These are phyloP conservation scores for Chrysopa pallens DNA, from an alignment of 1,140 invertebrate genomes.

Conservation along the genomic window DNA sequence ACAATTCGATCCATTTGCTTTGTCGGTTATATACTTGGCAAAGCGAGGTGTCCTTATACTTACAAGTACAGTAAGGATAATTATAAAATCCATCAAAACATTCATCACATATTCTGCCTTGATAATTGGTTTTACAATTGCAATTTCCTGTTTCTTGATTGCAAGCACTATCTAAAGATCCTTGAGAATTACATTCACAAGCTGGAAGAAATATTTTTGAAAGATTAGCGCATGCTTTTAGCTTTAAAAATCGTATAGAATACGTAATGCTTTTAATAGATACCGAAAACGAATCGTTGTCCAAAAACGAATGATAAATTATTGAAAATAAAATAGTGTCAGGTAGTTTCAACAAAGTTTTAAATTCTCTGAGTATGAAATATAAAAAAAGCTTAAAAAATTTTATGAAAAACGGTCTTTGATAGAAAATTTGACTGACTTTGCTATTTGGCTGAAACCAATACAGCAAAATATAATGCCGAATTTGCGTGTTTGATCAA, in stretches of 20 bases:
- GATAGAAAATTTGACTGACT: too few relatives aligned
- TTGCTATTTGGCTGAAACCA: too few relatives aligned
- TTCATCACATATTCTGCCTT: slow-evolving; percentile 64
- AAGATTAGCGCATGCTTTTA: slow-evolving; percentile 3
- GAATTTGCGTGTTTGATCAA: too few relatives aligned
- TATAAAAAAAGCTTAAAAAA: too few relatives aligned
- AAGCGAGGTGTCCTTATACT: slow-evolving; percentile 32
- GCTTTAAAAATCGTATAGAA: slow-evolving; percentile 1
- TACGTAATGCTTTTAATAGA: not conserved
- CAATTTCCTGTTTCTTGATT: slow-evolving; percentile 76
- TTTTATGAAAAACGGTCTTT: too few relatives aligned
- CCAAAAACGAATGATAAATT: too few relatives aligned
- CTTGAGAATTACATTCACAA: slow-evolving; percentile 70
- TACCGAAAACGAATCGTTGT: too few relatives aligned
- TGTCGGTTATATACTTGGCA: not conserved
- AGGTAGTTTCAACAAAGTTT: too few relatives aligned
- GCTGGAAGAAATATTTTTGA: slow-evolving; percentile 32
- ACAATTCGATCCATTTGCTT: not conserved
- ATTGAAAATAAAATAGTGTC: too few relatives aligned
- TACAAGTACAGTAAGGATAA: slow-evolving; percentile 78
- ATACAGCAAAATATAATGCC: too few relatives aligned
- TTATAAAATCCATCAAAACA: slow-evolving; percentile 85
- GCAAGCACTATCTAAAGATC: slow-evolving; percentile 58
- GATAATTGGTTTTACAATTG: slow-evolving; percentile 73
- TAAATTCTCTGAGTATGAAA: too few relatives aligned